phyloP scores from a whole-genome alignment of 2,797 vertebrate species.

The Halcyon leucocephala region DNA sequence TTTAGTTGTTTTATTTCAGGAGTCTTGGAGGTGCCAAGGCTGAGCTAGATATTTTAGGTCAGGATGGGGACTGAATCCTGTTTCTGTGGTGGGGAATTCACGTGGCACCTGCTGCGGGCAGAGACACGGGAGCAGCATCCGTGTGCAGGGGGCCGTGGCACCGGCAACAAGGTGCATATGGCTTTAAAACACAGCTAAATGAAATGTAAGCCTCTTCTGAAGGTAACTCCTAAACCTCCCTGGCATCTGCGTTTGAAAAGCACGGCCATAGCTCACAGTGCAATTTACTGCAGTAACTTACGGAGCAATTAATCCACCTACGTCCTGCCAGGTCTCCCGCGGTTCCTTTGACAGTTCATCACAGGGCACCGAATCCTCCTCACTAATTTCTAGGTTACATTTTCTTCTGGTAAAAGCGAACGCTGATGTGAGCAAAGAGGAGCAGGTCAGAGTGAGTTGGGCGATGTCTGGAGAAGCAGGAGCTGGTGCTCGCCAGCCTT shows the following conservation, averaged over 20 bases:
- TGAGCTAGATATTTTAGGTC: background rate
- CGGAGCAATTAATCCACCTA: constrained; percentile 40
- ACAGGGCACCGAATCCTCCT: background rate
- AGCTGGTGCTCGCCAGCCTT: background rate
- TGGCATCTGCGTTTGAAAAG: background rate
- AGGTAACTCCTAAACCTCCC: background rate
- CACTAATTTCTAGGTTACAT: background rate
- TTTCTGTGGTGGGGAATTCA: background rate
- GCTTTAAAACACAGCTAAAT: background rate
- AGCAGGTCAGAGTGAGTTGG: background rate
- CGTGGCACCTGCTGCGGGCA: background rate
- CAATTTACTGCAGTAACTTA: background rate
- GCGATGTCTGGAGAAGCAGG: background rate
- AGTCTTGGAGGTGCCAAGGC: background rate
- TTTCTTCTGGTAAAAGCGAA: background rate
- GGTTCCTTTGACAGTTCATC: background rate
- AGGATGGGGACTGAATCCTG: background rate
- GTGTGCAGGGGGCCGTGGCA: background rate
- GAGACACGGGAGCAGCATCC: too few relatives aligned
- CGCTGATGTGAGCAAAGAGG: rapidly evolving
- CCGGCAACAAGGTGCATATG: background rate
- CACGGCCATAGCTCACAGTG: background rate
- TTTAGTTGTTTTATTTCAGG: background rate
- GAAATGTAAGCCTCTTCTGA: background rate
- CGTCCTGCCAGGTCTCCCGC: background rate